These are phyloP conservation scores for Apistogramma diplotaenia DNA, from an alignment of 2,113 vertebrate genomes.

Conservation along the genomic window DNA sequence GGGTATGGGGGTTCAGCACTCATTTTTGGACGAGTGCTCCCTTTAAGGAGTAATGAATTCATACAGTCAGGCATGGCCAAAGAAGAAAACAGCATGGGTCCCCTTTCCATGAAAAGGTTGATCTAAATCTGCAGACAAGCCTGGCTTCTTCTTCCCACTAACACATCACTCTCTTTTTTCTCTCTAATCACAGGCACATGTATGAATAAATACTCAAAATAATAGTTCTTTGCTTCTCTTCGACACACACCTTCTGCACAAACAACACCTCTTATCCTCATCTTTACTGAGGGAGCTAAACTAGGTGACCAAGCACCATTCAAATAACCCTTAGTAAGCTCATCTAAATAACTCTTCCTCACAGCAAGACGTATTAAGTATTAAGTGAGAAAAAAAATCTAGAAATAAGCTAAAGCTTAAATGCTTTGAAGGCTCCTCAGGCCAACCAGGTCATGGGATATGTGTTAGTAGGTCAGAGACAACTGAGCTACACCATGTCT, in stretches of 20 bases:
- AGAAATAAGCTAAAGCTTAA: background rate
- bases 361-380: background rate
- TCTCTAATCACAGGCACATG: background rate
- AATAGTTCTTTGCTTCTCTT: background rate
- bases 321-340: background rate
- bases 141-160: conserved; percentile 56
- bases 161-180: conserved; percentile 30
- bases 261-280: accelerated
- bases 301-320: background rate
- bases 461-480: conserved; percentile 27
- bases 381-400: background rate
- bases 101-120: conserved; percentile 66
- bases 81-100: conserved; percentile 72
- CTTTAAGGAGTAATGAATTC: conserved; percentile 75
- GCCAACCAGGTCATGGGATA: conserved; percentile 23
- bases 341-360: background rate
- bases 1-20: conserved; percentile 23
- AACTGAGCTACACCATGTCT: background rate
- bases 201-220: background rate
- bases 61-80: conserved; percentile 72
- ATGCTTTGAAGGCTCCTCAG: conserved; percentile 32
- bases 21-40: conserved; percentile 66
- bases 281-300: background rate
- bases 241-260: background rate
- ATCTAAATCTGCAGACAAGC: conserved; percentile 68